A percentile compares a stretch with the other conserved stretches of the same genome.
These are phyloP conservation scores for Alligator mississippiensis DNA, from an alignment of 2,113 vertebrate genomes.

Conservation along the genomic window DNA sequence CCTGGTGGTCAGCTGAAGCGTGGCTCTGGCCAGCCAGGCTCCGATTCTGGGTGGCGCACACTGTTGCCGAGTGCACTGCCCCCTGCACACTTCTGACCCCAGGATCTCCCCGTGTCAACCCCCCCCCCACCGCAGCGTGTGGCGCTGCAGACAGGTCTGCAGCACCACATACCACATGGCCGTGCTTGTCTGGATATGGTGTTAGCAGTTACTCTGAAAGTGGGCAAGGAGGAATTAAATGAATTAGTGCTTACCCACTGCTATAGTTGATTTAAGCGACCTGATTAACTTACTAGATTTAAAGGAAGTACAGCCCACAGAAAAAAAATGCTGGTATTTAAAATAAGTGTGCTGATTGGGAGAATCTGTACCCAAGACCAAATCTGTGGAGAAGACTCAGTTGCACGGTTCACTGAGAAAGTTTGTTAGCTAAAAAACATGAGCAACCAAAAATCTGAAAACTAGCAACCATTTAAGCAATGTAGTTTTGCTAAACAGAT, in stretches of 20 bases:
- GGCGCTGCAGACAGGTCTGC: no score
- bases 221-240: background rate
- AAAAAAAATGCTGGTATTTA: conserved; percentile 44
- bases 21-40: no score
- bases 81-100: no score
- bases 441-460: background rate
- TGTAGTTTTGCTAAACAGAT: background rate
- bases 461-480: background rate
- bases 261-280: background rate
- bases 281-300: conserved; percentile 13
- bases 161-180: background rate
- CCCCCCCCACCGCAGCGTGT: no score
- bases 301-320: conserved; percentile 41
- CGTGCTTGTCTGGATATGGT: background rate
- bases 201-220: background rate
- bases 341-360: conserved; percentile 26
- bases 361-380: background rate
- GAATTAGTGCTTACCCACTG: background rate
- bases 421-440: no score
- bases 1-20: no score
- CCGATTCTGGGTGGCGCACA: no score
- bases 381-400: background rate
- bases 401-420: background rate
- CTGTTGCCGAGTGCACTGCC: no score
- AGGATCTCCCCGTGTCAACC: no score